Evolutionary conservation across 1,140 invertebrate species (phyloP).

Genomic region (Yoshiicerus persimilis): DNA sequence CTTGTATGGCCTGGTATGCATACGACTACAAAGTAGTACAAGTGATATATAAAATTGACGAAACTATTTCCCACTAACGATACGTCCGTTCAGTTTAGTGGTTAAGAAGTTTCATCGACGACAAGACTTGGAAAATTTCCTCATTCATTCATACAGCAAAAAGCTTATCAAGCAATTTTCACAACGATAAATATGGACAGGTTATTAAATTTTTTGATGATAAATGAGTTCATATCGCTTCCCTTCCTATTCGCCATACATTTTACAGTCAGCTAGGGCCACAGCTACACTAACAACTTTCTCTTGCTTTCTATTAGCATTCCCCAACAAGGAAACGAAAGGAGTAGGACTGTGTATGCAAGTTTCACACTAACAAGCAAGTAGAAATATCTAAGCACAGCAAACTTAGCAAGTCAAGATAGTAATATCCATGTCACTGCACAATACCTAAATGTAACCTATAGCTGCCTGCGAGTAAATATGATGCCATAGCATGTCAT

Average conservation of each 20-base stretch:
- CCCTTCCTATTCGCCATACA: neutral
- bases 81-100: neutral
- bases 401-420: neutral
- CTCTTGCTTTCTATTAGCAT: neutral
- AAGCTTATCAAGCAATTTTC: constrained; percentile 26
- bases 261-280: neutral
- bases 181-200: constrained; percentile 27
- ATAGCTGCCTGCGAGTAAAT: neutral
- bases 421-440: neutral
- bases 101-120: neutral
- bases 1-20: neutral
- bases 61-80: neutral
- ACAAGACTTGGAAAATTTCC: neutral
- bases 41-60: neutral
- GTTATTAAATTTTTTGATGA: constrained; percentile 31
- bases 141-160: neutral
- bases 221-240: constrained; percentile 28
- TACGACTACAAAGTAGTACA: neutral
- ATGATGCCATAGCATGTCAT: neutral
- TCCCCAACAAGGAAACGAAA: neutral
- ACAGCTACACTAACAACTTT: neutral
- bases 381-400: neutral
- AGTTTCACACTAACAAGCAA: neutral
- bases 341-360: neutral
- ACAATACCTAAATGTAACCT: neutral